Conservation (phyloP, 2,888 invertebrate species). For the Spialia ferax region DNA sequence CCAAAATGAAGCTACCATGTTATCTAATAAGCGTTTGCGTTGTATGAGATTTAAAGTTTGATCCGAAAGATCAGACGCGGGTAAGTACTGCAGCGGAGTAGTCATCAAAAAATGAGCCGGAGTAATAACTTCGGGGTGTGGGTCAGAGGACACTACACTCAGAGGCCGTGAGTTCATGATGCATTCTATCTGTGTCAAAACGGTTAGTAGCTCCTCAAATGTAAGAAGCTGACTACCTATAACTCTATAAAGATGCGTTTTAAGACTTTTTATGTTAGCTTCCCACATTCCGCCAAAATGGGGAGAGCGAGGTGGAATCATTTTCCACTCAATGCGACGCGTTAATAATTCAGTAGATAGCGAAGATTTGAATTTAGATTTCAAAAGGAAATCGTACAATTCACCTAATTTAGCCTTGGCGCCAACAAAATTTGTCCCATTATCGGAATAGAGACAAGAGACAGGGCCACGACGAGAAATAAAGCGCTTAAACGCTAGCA, state of each 20-base stretch:
- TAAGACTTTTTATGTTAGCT: neutral
- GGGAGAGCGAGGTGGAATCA: neutral
- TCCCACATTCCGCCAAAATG: neutral
- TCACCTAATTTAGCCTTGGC: neutral
- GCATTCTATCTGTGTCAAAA: neutral
- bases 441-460: too few species aligned
- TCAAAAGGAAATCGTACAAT: neutral
- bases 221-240: neutral
- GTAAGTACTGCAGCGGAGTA: neutral
- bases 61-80: neutral
- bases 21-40: neutral
- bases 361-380: neutral
- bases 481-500: neutral
- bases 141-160: neutral
- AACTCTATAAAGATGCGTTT: neutral
- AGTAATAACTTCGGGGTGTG: neutral
- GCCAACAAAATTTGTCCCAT: too few species aligned
- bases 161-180: neutral
- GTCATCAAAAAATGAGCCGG: neutral
- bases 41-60: neutral
- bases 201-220: neutral
- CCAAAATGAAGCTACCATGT: too few species aligned
- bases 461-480: neutral
- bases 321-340: conserved; percentile 1
- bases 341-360: neutral